A percentile compares a stretch with the other conserved stretches of the same genome.
Conservation (phyloP, 2,888 invertebrate species). For the Lamellibrachia columna region DNA sequence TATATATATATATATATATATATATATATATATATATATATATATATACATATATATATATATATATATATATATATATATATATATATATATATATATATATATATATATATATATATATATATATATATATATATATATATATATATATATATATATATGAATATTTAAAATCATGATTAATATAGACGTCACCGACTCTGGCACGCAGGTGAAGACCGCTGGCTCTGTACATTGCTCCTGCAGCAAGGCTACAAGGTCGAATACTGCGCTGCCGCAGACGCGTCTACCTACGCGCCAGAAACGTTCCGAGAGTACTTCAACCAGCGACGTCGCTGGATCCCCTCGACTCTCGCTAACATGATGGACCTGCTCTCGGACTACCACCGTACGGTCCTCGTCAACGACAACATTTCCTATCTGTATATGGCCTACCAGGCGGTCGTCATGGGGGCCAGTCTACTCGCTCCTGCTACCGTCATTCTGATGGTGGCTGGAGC, state of each 20-base stretch:
- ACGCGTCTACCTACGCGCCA: constrained; percentile 97
- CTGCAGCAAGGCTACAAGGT: constrained; percentile 64
- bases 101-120: no score
- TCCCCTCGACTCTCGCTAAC: constrained; percentile 97
- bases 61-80: no score
- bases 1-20: no score
- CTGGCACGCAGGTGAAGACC: constrained; percentile 45
- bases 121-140: no score
- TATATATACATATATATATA: no score
- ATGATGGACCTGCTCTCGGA: constrained; percentile 84
- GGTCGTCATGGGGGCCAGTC: constrained; percentile 49
- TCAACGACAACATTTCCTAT: constrained; percentile 54
- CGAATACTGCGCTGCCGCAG: constrained; percentile 97
- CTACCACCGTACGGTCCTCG: constrained; percentile 49
- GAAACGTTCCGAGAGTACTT: constrained; percentile 79
- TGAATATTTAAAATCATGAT: background rate
- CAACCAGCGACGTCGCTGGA: constrained; percentile 97
- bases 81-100: no score
- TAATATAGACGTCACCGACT: background rate
- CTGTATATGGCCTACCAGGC: constrained; percentile 50
- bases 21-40: background rate
- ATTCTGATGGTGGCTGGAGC: constrained; percentile 62
- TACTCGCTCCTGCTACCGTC: constrained; percentile 59
- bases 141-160: background rate
- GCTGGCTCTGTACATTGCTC: constrained; percentile 45